Percentiles rank a stretch among this genome's conserved stretches.
Evolutionary conservation across 2,797 vertebrate genomes (phyloP).

Genomic region (Melopsittacus undulatus): DNA sequence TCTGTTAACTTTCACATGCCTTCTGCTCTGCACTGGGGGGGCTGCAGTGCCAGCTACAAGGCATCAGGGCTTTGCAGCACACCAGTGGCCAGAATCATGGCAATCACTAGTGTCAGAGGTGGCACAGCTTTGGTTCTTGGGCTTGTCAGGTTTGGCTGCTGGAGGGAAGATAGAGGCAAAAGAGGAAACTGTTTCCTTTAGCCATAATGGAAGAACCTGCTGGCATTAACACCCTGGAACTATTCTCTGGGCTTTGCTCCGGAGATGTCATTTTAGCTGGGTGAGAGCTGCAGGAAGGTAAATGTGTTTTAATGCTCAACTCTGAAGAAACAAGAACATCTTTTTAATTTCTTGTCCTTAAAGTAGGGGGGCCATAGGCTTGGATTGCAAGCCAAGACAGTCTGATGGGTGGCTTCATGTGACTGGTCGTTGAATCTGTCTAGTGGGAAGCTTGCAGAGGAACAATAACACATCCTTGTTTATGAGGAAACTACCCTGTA

Average conservation of each 20-base stretch:
- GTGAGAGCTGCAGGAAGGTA: background rate
- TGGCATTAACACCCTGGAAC: background rate
- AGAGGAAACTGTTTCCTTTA: background rate
- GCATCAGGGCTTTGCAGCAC: background rate
- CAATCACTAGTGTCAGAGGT: background rate
- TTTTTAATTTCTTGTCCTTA: background rate
- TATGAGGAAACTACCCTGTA: background rate
- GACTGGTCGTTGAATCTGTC: background rate
- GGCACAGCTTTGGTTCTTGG: background rate
- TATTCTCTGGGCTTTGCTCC: background rate
- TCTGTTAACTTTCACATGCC: background rate
- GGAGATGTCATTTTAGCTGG: background rate
- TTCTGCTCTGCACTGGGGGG: background rate
- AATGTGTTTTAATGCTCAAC: background rate
- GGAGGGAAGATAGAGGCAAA: background rate
- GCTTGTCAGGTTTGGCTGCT: background rate
- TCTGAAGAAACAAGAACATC: background rate
- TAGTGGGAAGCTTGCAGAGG: background rate
- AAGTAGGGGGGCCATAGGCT: background rate
- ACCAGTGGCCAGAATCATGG: background rate
- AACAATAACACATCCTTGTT: background rate
- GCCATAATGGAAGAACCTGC: background rate
- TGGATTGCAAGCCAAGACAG: background rate
- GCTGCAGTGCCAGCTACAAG: background rate
- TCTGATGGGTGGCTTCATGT: background rate